Evolutionary conservation across 2,797 vertebrate genomes (phyloP), one percentile per base, ranked within the genome.

Genomic region (Lagorchestes hirsutus): DNA sequence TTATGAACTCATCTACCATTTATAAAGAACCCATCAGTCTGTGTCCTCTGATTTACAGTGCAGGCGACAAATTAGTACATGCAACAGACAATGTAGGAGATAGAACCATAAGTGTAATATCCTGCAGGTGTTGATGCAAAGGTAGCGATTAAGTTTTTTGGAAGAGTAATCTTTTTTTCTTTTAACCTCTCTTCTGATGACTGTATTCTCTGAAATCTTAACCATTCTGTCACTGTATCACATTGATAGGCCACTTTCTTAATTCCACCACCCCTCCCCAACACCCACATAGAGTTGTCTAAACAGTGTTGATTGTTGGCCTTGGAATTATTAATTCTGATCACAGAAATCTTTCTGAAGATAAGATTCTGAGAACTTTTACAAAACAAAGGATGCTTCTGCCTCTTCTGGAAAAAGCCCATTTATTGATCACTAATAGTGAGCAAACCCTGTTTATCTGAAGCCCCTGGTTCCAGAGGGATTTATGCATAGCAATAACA

Each of bases 371-470:
- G 87, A 97, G 82, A 93, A 91, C 2, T 34, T 34, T 90, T 96
- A 59, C 92, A 97, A 97, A 96, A 57, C n/a, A 97, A 96, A 95
- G 16, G 40, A 13, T 90, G 90, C 92, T n/a, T 34, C 96, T 98
- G 95, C 74, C 18, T 96, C 91, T 98, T 98, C 95, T 97, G 96
- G 91, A 98, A 97, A 97, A 58, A 87, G 24, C 67, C n/a, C 67
- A 46, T 87, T 34, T 96, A 98, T 96, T 98, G 97, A 98, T 98
- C 95, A 97, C n/a, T 95, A 96, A 95, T 93, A 96, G 57, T 95
- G 55, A 98, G 92, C 54, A 98, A 98, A 97, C 55, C 62, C 22
- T 96, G 74, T 96, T 98, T 97, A 97, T 93, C 56, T 58, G 96
- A 87, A 96, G 12, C 62, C 95, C 54, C 95, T 74, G n/a, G 31